phyloP scores from a whole-genome alignment of 1,140 invertebrate species.

The Prorops nasuta region DNA sequence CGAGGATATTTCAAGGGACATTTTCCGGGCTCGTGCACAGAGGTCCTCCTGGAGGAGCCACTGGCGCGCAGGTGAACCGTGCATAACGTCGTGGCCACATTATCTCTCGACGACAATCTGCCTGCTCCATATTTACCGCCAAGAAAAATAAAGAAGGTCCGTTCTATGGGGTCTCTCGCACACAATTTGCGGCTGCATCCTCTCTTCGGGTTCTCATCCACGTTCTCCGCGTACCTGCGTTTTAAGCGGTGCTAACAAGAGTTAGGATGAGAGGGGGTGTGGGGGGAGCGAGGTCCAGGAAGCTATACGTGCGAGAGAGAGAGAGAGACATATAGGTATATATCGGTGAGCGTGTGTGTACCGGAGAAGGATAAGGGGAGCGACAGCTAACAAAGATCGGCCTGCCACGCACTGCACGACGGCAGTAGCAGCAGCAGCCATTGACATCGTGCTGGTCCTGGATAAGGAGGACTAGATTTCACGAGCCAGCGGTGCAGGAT shows the following conservation, averaged over 20 bases:
- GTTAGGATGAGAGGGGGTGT: neutral
- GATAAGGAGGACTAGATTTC: constrained; percentile 56
- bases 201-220: no score
- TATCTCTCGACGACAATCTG: constrained; percentile 25
- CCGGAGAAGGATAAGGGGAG: constrained; percentile 14
- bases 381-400: no score
- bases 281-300: constrained; percentile 7
- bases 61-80: constrained; percentile 39
- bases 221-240: no score
- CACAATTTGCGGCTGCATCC: no score
- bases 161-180: no score
- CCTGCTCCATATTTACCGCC: no score
- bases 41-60: constrained; percentile 39
- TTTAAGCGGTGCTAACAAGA: no score
- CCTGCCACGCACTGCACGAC: no score
- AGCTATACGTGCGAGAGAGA: constrained; percentile 4
- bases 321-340: constrained; percentile 12
- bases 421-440: constrained; percentile 45
- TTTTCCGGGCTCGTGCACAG: constrained; percentile 53
- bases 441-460: constrained; percentile 46
- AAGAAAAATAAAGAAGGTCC: no score
- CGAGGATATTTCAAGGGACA: constrained; percentile 21
- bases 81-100: constrained; percentile 28
- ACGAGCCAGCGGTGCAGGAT: constrained; percentile 53
- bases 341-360: no score